A percentile compares a stretch with the other conserved stretches of the same genome.
Conservation (phyloP, 2,113 vertebrate genomes). For the Poeciliopsis retropinna region DNA sequence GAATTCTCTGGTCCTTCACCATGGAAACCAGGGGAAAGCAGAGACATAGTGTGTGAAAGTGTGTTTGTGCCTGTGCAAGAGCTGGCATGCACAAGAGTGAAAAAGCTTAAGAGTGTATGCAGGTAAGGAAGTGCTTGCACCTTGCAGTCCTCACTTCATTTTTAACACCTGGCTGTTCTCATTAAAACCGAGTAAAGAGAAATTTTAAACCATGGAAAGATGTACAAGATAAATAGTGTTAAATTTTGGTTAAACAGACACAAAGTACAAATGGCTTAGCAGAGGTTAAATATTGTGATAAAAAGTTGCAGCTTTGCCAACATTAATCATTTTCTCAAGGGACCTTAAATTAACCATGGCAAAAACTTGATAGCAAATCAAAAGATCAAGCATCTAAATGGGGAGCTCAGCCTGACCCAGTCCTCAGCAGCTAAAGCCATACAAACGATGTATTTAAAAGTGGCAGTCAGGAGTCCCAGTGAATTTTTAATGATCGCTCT, state of each 20-base stretch:
- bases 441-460: conserved; percentile 70
- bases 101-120: conserved; percentile 35
- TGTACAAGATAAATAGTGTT: conserved; percentile 6
- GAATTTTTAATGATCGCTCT: conserved; percentile 73
- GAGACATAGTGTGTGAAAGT: conserved; percentile 29
- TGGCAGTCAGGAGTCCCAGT: conserved; percentile 63
- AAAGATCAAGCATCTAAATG: conserved; percentile 54
- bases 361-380: conserved; percentile 46
- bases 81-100: conserved; percentile 8
- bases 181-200: conserved; percentile 34
- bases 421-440: conserved; percentile 52
- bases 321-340: conserved; percentile 17
- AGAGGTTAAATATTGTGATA: conserved; percentile 1
- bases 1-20: conserved; percentile 68
- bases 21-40: conserved; percentile 73
- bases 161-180: conserved; percentile 57
- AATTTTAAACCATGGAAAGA: conserved; percentile 25
- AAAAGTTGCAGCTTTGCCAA: conserved; percentile 18
- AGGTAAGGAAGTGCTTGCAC: conserved; percentile 52
- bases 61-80: conserved; percentile 20
- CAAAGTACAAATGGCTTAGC: not conserved
- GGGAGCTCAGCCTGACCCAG: conserved; percentile 39
- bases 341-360: conserved; percentile 12
- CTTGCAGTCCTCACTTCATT: conserved; percentile 47
- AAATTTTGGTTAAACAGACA: not conserved